Evolutionary conservation across 2,797 vertebrate species (phyloP), one percentile per base, ranked within the genome.

Genomic region (Paedocypris micromegethes): DNA sequence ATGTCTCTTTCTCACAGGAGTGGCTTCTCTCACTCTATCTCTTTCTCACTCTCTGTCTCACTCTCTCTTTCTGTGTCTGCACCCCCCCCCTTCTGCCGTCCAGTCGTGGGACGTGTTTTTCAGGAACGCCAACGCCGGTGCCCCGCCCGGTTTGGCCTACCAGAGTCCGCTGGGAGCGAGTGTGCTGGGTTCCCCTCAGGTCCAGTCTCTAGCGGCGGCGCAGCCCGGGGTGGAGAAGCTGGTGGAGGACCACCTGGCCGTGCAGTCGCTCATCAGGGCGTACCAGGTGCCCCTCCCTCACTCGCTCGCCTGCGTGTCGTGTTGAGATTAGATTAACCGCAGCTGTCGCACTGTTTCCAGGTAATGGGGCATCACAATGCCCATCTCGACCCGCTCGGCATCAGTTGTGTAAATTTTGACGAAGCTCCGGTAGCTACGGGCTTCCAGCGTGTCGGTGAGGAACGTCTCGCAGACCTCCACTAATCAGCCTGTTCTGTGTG

Each of bases 361-460:
- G 94, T 97, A 87, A 94, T 92, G 90, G 95, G 95, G 86, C 96
- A 98, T 85, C 93, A 94, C 85, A 93, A 92, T 90, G 92, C 95
- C 86, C 92, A 90, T 78, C 90, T 98, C 87, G 95, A 98, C 86
- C 95, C 95, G 82, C 93, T 98, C 87, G 94, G 93, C 86, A 97
- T 98, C 94, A 98, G 90, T 93, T 91, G 91, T 94, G 94, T 98
- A 90, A 95, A 94, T 93, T 97, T 97, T 95, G 95, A 96, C 88
- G 94, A 94, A 86, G 89, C 92, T 49, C 93, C 93, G 52, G 91
- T 95, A 83, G 91, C 89, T 87, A 85, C 91, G 82, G 89, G 88
- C 78, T 93, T 93, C 90, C 93, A 94, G 83, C 90, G 93, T 79
- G 91, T 95, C 64, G 95, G 95, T 98, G 96, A 98, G 95, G 91